Evolutionary conservation across 2,113 vertebrate species (phyloP).

Genomic region (Tenrec ecaudatus): DNA sequence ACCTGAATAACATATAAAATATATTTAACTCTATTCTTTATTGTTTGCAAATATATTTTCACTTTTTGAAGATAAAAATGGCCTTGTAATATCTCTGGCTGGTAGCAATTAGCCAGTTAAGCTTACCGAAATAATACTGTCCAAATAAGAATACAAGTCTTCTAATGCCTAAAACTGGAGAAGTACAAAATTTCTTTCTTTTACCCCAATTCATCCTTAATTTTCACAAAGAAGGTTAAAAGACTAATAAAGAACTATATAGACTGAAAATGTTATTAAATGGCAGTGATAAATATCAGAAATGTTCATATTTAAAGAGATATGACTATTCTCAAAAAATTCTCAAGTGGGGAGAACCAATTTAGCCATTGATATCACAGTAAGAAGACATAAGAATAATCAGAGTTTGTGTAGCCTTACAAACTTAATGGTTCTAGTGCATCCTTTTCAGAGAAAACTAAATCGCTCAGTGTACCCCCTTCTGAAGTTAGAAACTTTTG

Average conservation of each 20-base stretch:
- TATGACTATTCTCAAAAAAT: background rate
- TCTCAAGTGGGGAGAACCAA: slow-evolving; percentile 9
- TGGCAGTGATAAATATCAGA: background rate
- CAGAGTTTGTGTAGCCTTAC: too few species aligned
- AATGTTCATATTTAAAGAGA: slow-evolving; percentile 9
- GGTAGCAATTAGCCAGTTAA: background rate
- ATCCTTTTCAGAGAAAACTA: too few species aligned
- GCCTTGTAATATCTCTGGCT: background rate
- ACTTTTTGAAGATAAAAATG: background rate
- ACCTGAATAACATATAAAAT: too few species aligned
- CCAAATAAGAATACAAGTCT: background rate
- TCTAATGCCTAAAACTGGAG: background rate
- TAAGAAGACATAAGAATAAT: background rate
- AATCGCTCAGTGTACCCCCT: too few species aligned
- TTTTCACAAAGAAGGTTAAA: background rate
- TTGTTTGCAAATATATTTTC: slow-evolving; percentile 4
- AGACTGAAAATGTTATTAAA: slow-evolving; percentile 24
- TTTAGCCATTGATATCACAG: background rate
- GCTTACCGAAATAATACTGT: background rate
- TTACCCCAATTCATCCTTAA: background rate
- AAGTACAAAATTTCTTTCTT: background rate
- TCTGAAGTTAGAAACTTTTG: too few species aligned
- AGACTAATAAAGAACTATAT: background rate
- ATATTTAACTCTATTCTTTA: too few species aligned
- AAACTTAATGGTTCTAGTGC: too few species aligned